phyloP scores from a whole-genome alignment of 2,797 vertebrate species.

The Balearica regulorum region DNA sequence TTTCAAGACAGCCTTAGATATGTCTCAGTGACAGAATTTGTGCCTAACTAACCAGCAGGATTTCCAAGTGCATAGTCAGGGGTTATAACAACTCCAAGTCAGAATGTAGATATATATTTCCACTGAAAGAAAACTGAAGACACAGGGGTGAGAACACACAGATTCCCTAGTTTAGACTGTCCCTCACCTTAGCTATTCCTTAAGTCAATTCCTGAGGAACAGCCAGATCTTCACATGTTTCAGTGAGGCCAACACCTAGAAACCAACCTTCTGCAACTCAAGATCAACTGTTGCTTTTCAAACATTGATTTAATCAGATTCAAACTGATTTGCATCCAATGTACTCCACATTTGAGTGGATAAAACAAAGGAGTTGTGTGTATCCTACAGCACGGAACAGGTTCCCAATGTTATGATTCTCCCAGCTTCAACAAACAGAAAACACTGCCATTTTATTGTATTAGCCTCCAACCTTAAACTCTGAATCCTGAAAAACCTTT shows the following conservation, averaged over 20 bases:
- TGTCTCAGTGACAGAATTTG: background rate
- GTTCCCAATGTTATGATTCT: background rate
- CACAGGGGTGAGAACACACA: accelerated
- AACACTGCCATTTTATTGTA: background rate
- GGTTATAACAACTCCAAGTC: background rate
- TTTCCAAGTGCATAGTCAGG: background rate
- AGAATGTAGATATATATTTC: background rate
- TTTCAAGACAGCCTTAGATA: background rate
- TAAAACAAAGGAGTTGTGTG: background rate
- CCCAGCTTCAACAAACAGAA: background rate
- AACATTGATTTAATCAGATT: background rate
- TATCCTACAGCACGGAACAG: background rate
- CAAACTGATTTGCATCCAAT: background rate
- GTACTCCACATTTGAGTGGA: background rate
- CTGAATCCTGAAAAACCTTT: background rate
- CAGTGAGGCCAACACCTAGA: background rate
- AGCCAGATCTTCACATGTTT: background rate
- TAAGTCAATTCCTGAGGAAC: background rate
- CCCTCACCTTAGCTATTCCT: background rate
- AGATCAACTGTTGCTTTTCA: background rate
- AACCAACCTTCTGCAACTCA: background rate
- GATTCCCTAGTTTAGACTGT: background rate
- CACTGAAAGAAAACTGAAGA: background rate
- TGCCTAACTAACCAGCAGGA: background rate
- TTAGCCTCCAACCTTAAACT: background rate